Evolutionary conservation across 2,888 invertebrate genomes (phyloP).

Genomic region (Hypena proboscidalis): DNA sequence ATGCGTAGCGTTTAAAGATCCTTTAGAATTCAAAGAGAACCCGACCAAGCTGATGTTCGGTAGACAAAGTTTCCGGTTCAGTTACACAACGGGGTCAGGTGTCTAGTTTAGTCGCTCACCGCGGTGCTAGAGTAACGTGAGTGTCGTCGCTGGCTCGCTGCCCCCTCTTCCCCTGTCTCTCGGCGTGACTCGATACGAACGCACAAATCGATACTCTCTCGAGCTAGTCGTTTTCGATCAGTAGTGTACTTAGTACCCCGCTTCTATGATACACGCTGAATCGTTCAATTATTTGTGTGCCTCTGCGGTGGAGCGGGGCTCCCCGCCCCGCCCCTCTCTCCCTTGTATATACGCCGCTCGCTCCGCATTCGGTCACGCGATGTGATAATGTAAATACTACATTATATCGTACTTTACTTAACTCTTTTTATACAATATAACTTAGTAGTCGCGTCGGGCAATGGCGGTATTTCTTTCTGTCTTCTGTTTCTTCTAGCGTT

Average conservation of each 20-base stretch:
- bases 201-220: slow-evolving; percentile 55
- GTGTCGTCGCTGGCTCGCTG: slow-evolving; percentile 58
- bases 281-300: slow-evolving; percentile 63
- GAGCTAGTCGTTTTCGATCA: slow-evolving; percentile 27
- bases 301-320: slow-evolving; percentile 26
- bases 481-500: slow-evolving; percentile 24
- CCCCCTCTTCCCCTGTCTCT: slow-evolving; percentile 48
- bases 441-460: slow-evolving; percentile 38
- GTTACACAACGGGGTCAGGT: too few species aligned
- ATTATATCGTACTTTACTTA: slow-evolving; percentile 52
- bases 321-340: slow-evolving; percentile 12
- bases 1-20: too few species aligned
- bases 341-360: slow-evolving; percentile 44
- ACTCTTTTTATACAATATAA: slow-evolving; percentile 71
- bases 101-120: too few species aligned
- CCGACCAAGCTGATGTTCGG: too few species aligned
- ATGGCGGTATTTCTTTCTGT: slow-evolving; percentile 30
- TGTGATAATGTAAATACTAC: slow-evolving; percentile 75
- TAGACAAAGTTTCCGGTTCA: too few species aligned
- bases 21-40: too few species aligned
- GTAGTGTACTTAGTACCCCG: slow-evolving; percentile 45
- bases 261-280: slow-evolving; percentile 45
- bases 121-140: too few species aligned
- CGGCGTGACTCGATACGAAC: slow-evolving; percentile 57
- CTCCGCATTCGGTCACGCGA: slow-evolving; percentile 56